Base-by-base conservation (phyloP, 1,140 invertebrate genomes). In the Zaprionus gabonicus region DNA sequence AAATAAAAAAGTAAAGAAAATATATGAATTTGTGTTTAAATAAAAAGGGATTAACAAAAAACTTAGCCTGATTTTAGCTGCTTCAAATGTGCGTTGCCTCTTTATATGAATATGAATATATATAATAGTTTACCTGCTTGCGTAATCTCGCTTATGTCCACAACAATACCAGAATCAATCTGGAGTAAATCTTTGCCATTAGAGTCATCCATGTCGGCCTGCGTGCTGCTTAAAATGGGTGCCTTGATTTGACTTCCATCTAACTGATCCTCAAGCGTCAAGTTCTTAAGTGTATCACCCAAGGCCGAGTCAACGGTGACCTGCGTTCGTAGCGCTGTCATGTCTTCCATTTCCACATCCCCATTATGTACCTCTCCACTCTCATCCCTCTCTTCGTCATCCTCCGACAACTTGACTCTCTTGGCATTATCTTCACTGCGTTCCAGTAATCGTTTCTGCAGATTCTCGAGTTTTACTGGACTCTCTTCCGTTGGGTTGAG, bases 11-110 rank as follows among this genome's bases (percentile, higher is more conserved):
- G 31, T 49, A 85, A 85, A 85, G 27, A 60, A 79, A 65, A 36
- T 65, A 60, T 55, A 66, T 85, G 23, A 88, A 67, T 65, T 17
- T 17, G 12, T 77, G 75, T 76, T 58, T 64, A 81, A 46, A 17
- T 56, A 67, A 44, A 65, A 67, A 78, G 53, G 23, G 53, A 88
- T 85, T 74, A 85, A 90, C 75, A 90, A 90, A 88, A 88, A 79
- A 68, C 79, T 81, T 79, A 85, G 55, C 78, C 81, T 56, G 64
- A 70, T 66, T 31, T 34, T 10, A 66, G 15, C 27, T 65, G 51
- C 55, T 56, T 60, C 23, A 49, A 46, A 46, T 46, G 2, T 71
- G 57, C 65, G 38, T 51, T 12, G 20, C 49, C 17, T 71, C 34
- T 31, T 58, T 10, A 20, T 57, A 28, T 25, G 4, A 17, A 31